A percentile compares a stretch with the other conserved stretches of the same genome.
Conservation (phyloP, 2,113 vertebrate genomes). For the Anoura caudifer region DNA sequence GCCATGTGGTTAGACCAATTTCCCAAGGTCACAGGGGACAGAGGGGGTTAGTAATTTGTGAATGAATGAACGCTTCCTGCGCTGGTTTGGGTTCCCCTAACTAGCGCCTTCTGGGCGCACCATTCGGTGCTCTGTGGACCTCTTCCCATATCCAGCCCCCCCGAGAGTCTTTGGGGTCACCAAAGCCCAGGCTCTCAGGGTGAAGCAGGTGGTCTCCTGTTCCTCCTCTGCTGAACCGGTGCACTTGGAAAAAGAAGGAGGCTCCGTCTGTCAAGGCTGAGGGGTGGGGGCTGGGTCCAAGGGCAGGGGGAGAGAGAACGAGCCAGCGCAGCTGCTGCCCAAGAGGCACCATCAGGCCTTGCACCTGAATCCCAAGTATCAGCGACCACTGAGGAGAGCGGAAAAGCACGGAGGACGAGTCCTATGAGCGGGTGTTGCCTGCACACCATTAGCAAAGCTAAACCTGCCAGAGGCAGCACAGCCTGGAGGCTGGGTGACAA, state of each 20-base stretch:
- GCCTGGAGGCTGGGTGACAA: background rate
- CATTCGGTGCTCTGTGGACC: accelerated
- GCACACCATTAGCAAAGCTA: background rate
- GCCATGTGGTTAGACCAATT: background rate
- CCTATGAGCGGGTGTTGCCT: accelerated
- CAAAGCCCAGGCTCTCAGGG: accelerated
- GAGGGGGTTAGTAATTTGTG: background rate
- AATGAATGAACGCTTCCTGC: background rate
- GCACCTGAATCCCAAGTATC: background rate
- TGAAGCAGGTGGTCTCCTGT: background rate
- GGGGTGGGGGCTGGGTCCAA: no score
- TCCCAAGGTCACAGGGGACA: background rate
- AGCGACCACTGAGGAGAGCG: accelerated
- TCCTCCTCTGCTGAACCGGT: accelerated
- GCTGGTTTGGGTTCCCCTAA: background rate
- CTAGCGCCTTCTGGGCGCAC: no score
- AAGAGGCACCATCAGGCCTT: accelerated
- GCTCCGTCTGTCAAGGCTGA: accelerated
- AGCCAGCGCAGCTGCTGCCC: accelerated
- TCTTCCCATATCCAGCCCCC: background rate
- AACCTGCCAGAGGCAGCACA: background rate
- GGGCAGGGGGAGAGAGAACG: background rate
- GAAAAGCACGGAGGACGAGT: background rate
- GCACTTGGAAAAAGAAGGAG: background rate
- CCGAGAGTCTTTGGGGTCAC: background rate